A percentile compares a stretch with the other conserved stretches of the same genome.
These are phyloP conservation scores for Trachelus stipa DNA, from an alignment of 2,888 invertebrate species.

Conservation along the genomic window DNA sequence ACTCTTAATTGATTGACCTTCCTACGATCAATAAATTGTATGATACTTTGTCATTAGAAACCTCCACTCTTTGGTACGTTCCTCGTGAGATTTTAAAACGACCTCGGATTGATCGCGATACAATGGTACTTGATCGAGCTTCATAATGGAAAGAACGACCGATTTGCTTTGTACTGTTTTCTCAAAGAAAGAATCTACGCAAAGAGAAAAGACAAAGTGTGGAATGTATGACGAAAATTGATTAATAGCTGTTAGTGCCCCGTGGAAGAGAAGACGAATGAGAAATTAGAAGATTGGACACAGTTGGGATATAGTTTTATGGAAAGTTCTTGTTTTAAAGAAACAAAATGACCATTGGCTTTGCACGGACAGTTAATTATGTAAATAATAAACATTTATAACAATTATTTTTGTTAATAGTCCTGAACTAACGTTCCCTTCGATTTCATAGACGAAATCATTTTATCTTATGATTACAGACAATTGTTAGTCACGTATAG, in stretches of 20 bases:
- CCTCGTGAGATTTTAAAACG: neutral
- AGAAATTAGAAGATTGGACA: neutral
- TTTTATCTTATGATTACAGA: neutral
- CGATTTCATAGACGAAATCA: neutral
- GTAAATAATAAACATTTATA: neutral
- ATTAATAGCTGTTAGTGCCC: neutral
- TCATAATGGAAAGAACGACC: neutral
- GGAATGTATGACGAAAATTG: neutral
- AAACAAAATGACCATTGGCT: neutral
- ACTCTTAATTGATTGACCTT: neutral
- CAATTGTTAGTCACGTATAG: neutral
- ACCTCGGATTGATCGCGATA: neutral
- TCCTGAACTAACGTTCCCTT: neutral
- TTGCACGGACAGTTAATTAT: neutral
- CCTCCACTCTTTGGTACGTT: neutral
- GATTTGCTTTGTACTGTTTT: neutral
- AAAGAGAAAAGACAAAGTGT: neutral
- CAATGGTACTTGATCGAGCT: neutral
- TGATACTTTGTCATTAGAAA: neutral
- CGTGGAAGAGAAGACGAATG: neutral
- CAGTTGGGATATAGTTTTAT: neutral
- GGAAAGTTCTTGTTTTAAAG: too few relatives aligned
- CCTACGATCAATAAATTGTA: neutral
- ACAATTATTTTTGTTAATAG: neutral
- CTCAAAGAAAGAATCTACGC: neutral